Percentiles rank a stretch among this genome's conserved stretches.
Conservation (phyloP, 2,888 invertebrate genomes). For the Ornithoptera alexandrae region DNA sequence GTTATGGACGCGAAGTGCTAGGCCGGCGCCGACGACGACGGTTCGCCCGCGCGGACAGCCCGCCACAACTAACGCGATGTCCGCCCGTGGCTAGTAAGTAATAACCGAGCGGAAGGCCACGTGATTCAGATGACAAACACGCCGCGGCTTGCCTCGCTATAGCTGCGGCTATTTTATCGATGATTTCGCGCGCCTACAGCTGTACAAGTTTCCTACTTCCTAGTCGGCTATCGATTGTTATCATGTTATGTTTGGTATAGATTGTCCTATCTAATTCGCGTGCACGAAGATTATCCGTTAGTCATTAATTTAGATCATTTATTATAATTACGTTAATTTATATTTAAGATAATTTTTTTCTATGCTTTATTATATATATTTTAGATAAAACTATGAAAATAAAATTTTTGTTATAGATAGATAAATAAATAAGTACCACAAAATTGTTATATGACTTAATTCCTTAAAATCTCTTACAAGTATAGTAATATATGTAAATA, state of each 20-base stretch:
- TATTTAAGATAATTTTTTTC: too few relatives aligned
- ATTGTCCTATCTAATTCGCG: background rate
- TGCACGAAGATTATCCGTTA: background rate
- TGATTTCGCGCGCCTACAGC: conserved; percentile 34
- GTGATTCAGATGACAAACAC: conserved; percentile 75
- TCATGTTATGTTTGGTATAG: background rate
- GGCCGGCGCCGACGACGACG: conserved; percentile 61
- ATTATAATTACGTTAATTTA: background rate
- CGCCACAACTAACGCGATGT: conserved; percentile 71
- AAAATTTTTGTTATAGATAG: background rate
- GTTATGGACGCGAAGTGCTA: conserved; percentile 56
- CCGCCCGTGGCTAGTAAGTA: conserved; percentile 53
- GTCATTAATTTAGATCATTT: background rate
- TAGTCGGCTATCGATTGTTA: conserved; percentile 19
- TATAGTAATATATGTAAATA: background rate
- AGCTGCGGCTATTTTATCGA: conserved; percentile 52
- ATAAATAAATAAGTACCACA: background rate
- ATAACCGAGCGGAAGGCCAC: conserved; percentile 70
- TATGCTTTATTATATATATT: too few relatives aligned
- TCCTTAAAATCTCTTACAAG: background rate
- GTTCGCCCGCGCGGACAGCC: conserved; percentile 62
- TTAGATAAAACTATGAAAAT: background rate
- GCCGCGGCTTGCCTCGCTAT: conserved; percentile 55
- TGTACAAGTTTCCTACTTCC: conserved; percentile 31
- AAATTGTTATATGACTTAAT: background rate